A percentile compares a stretch with the other conserved stretches of the same genome.
Evolutionary conservation across 2,797 vertebrate species (phyloP).

Genomic region (Oreonectes daqikongensis): DNA sequence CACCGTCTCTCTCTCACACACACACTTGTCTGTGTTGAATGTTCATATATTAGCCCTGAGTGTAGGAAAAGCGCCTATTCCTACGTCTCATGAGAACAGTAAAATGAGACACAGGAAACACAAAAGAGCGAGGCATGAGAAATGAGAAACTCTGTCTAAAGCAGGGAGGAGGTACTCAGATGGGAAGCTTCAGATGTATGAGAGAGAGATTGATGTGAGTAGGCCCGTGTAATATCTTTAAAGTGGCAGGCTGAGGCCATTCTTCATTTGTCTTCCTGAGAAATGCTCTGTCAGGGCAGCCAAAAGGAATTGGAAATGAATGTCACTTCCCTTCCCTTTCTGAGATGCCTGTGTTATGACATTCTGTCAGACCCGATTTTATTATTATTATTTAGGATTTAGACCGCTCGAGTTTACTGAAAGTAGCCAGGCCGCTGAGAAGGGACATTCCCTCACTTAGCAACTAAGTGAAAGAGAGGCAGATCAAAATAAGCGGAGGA

Average conservation of each 20-base stretch:
- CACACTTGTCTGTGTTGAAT: conserved; percentile 14
- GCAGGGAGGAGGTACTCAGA: conserved; percentile 42
- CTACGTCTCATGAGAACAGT: conserved; percentile 20
- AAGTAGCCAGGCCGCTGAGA: conserved; percentile 17
- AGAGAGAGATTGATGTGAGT: conserved; percentile 66
- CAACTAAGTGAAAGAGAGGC: conserved; percentile 1
- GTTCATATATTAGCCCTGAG: conserved; percentile 14
- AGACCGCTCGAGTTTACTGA: conserved; percentile 56
- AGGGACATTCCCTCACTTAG: conserved; percentile 26
- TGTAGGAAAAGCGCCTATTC: conserved; percentile 17
- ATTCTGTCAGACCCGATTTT: conserved; percentile 58
- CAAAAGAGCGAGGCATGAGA: conserved; percentile 40
- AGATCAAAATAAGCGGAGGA: neutral
- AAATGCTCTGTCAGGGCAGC: conserved; percentile 68
- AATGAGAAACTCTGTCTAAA: conserved; percentile 55
- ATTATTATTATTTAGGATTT: conserved; percentile 63
- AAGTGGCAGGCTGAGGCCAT: conserved; percentile 72
- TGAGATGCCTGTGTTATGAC: conserved; percentile 60
- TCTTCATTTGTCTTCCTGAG: conserved; percentile 71
- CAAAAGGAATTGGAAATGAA: conserved; percentile 73
- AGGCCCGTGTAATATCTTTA: conserved; percentile 72
- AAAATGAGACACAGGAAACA: conserved; percentile 29
- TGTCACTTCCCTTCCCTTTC: conserved; percentile 64
- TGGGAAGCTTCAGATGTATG: conserved; percentile 49
- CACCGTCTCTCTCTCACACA: neutral